Evolutionary conservation across 2,888 invertebrate species (phyloP), one percentile per base, ranked within the genome.

Genomic region (Oscheius sp.): DNA sequence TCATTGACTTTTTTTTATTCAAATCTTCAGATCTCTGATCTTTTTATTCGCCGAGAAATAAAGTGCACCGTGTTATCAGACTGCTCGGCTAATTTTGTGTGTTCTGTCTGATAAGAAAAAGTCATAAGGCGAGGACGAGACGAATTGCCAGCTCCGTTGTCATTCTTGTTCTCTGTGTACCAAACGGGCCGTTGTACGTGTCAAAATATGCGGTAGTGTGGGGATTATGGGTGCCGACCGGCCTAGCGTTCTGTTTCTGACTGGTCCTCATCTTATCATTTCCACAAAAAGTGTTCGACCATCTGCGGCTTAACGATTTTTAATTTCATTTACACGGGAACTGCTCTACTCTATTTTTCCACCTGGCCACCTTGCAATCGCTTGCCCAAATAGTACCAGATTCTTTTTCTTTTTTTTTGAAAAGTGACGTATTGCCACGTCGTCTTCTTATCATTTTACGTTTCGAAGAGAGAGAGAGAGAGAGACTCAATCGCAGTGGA

Each of bases 151-250:
- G 36, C 36, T 36, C 36, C 14, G 8, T 36, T 24, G 6, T 6
- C 45, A 6, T 17, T 45, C 8, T 17, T 17, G 14, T 22, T 22
- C 24, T 47, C 22, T 47, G 17, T 47, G 47, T 47, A 47, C 47
- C 12, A 47, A 47, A 17, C 47, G 47, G 47, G 47, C 24, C 12
- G 54, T 28, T 54, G 33, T 30, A 54, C 54, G 54, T 54, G 54
- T 54, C 54, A 54, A 59, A 44, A 44, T 44, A 59, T 59, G 59
- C 28, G 28, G 22, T 47, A 12, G 17, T 33, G 36, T 36, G 30
- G 36, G 59, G 41, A 28, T 59, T 59, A 59, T 28, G 33, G 54
- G 33, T 4, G 26, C 9, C 33, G 33, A 26, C 5, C 9, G 50
- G 50, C 50, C 12, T 28, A 20, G 20, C 54, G 28, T 5, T 17